phyloP scores from a whole-genome alignment of 2,113 vertebrate species.

The Dicentrarchus labrax region DNA sequence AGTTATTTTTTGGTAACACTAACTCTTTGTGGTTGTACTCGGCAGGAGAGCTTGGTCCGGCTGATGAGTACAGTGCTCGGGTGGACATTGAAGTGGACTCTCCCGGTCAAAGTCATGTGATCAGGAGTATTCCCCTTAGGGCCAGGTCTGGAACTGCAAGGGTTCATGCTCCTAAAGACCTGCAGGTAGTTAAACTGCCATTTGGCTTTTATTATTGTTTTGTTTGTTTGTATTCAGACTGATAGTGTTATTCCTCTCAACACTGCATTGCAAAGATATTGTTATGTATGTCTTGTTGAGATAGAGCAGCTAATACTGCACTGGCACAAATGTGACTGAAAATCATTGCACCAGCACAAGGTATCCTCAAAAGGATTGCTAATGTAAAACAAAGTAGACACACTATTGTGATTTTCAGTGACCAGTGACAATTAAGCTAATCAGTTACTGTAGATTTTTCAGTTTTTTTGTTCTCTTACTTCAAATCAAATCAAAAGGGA shows the following conservation, averaged over 20 bases:
- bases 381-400: background rate
- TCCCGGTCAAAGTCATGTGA: constrained; percentile 89
- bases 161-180: constrained; percentile 92
- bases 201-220: no score
- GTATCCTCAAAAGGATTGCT: background rate
- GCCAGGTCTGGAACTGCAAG: constrained; percentile 91
- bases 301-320: background rate
- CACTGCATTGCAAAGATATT: background rate
- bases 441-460: background rate
- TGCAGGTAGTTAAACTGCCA: constrained; percentile 86
- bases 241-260: background rate
- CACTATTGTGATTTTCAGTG: background rate
- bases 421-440: no score
- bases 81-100: constrained; percentile 95
- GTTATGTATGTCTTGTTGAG: background rate
- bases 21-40: background rate
- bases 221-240: background rate
- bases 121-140: constrained; percentile 88
- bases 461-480: no score
- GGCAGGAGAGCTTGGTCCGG: constrained; percentile 86
- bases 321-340: background rate
- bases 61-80: constrained; percentile 91
- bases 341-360: background rate
- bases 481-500: background rate
- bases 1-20: background rate